phyloP scores from a whole-genome alignment of 2,888 invertebrate species.

The Stenoptilia bipunctidactyla region DNA sequence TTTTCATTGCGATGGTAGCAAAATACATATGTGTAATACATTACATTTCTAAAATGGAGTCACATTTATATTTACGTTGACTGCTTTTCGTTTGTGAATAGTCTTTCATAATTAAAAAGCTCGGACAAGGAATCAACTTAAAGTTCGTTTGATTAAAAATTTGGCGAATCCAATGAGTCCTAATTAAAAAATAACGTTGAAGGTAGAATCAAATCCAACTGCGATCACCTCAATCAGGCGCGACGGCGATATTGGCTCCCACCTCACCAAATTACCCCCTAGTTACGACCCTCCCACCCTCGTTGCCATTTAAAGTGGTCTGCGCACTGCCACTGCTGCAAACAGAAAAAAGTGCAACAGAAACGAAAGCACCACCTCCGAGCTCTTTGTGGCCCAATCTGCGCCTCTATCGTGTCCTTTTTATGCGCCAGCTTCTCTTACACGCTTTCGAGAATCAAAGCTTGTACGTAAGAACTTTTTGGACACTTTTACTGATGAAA shows the following conservation, averaged over 20 bases:
- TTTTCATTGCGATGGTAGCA: too few species aligned
- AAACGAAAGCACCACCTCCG: conserved; percentile 60
- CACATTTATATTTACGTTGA: too few species aligned
- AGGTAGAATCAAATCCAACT: conserved; percentile 53
- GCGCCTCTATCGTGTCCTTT: conserved; percentile 61
- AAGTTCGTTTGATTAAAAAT: background rate
- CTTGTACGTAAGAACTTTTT: conserved; percentile 56
- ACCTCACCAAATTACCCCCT: conserved; percentile 69
- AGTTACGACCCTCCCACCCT: conserved; percentile 60
- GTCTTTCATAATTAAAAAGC: too few species aligned
- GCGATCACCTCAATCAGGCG: conserved; percentile 67
- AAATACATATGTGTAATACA: too few species aligned
- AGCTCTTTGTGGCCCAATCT: conserved; percentile 71
- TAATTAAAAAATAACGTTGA: conserved; percentile 42
- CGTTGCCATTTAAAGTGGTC: conserved; percentile 69
- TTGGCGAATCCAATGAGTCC: conserved; percentile 20
- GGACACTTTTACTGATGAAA: conserved; percentile 63
- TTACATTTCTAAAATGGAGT: too few species aligned
- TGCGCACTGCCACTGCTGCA: conserved; percentile 64
- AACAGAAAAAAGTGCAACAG: conserved; percentile 63
- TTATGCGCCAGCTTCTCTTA: conserved; percentile 60
- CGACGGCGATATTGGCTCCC: conserved; percentile 65
- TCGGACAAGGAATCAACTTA: too few species aligned
- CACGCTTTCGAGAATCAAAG: conserved; percentile 66
- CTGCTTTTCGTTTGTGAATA: too few species aligned